Conservation (phyloP, 2,113 vertebrate species). For the Ceratotherium simum region DNA sequence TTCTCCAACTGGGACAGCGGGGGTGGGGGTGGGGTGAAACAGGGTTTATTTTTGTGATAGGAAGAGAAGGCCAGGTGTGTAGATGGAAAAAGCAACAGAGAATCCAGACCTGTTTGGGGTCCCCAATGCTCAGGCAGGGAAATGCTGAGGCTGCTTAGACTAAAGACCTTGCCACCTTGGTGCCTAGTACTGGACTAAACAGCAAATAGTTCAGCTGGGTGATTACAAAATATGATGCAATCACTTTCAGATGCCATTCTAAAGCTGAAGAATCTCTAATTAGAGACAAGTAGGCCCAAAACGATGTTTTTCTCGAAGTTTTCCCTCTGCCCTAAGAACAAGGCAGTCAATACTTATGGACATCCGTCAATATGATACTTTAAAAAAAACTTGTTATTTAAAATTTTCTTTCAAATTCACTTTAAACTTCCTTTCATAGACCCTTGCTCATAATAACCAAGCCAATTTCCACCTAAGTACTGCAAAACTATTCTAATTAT, state of each 20-base stretch:
- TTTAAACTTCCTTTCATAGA: conserved; percentile 36
- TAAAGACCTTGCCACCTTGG: background rate
- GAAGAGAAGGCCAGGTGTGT: background rate
- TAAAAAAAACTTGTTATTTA: background rate
- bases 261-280: background rate
- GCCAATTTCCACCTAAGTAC: background rate
- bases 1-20: background rate
- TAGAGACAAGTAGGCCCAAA: background rate
- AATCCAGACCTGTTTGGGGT: background rate
- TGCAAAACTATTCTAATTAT: conserved; percentile 56
- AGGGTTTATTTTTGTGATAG: background rate
- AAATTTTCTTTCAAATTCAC: conserved; percentile 18
- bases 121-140: fast-evolving
- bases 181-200: background rate
- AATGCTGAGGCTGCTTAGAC: background rate
- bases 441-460: conserved; percentile 36
- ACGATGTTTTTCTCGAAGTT: background rate
- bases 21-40: background rate
- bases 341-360: background rate
- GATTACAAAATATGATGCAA: conserved; percentile 6
- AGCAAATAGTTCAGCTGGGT: background rate
- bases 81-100: background rate
- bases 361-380: background rate
- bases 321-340: background rate
- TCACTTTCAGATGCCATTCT: background rate